Evolutionary conservation across 2,113 vertebrate genomes (phyloP).

Genomic region (Cyrtonyx montezumae): DNA sequence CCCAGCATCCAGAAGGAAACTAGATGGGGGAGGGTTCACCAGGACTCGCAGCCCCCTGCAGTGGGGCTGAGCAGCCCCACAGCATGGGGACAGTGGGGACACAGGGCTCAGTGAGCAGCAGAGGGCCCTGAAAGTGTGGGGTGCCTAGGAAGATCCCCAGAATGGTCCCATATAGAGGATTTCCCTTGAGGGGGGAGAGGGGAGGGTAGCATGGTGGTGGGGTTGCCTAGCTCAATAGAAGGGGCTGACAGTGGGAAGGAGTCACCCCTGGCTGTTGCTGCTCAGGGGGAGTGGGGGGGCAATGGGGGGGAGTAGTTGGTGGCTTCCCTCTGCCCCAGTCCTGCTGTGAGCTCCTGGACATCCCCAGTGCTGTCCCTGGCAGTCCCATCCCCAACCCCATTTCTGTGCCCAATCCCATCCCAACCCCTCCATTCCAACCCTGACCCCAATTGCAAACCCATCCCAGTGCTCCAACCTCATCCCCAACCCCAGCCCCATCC

Average conservation of each 20-base stretch:
- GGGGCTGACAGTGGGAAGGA: not conserved
- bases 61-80: not conserved
- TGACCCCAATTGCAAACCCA: too few species aligned
- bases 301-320: too few species aligned
- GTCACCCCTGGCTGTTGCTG: not conserved
- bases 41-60: rapidly evolving
- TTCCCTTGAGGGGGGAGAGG: conserved; percentile 1
- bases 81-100: not conserved
- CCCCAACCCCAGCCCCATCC: too few species aligned
- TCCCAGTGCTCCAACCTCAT: too few species aligned
- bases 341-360: too few species aligned
- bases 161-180: not conserved
- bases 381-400: not conserved
- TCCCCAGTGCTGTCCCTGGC: not conserved
- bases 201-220: not conserved
- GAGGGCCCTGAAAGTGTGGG: rapidly evolving
- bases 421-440: too few species aligned
- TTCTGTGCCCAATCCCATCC: too few species aligned
- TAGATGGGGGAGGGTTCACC: not conserved
- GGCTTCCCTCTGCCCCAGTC: too few species aligned
- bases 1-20: rapidly evolving
- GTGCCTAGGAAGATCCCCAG: not conserved
- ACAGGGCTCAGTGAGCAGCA: rapidly evolving
- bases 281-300: not conserved
- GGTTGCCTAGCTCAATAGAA: not conserved